These are phyloP conservation scores for Tapera naevia DNA, from an alignment of 2,797 vertebrate species.

Conservation along the genomic window DNA sequence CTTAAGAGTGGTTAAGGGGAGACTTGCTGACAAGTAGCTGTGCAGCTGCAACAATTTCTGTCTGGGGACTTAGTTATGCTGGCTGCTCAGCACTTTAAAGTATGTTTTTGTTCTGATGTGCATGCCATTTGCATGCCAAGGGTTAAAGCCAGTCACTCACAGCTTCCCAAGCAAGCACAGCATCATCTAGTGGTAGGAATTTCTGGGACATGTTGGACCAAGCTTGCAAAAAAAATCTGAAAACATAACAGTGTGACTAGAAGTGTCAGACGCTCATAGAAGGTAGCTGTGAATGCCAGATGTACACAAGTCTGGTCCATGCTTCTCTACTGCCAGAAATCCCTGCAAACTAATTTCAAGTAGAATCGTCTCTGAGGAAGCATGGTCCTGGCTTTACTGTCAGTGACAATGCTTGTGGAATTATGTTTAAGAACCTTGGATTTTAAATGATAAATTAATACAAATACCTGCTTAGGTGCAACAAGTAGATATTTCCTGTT, in stretches of 20 bases:
- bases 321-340: not conserved
- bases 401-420: not conserved
- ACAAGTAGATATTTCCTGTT: not conserved
- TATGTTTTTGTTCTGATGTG: not conserved
- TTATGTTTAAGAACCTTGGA: not conserved
- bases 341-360: not conserved
- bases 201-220: not conserved
- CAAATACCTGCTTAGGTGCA: conserved; percentile 31
- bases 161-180: not conserved
- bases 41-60: not conserved
- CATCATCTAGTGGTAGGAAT: not conserved
- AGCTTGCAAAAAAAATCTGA: not conserved
- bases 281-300: not conserved
- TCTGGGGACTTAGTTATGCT: too few relatives aligned
- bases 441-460: not conserved
- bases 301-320: not conserved
- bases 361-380: not conserved
- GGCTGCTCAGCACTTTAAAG: too few relatives aligned
- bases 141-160: not conserved
- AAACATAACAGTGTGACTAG: not conserved
- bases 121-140: not conserved
- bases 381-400: not conserved
- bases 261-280: not conserved
- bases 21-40: not conserved
- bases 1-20: not conserved